Evolutionary conservation across 2,797 vertebrate genomes (phyloP).

Genomic region (Rhynchotus rufescens): DNA sequence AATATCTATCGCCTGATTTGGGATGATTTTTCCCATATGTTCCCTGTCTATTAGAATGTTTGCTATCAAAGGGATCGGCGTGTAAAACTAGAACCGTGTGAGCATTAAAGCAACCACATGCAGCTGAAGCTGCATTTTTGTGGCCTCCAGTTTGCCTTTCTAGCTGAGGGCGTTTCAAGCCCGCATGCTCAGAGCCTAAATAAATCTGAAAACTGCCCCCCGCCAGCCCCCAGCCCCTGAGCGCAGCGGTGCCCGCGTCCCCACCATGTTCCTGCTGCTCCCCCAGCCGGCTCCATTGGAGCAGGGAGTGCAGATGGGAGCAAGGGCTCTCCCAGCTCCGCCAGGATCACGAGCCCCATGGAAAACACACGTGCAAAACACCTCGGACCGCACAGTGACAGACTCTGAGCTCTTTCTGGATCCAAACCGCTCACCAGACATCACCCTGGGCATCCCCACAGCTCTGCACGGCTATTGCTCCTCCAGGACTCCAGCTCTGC

Average conservation of each 20-base stretch:
- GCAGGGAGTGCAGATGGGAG: neutral
- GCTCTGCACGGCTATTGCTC: no score
- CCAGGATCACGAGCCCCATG: neutral
- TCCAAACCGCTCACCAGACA: neutral
- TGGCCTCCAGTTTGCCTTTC: neutral
- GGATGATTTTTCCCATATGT: constrained; percentile 33
- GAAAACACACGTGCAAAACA: neutral
- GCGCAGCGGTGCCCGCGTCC: neutral
- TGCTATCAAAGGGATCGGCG: constrained; percentile 23
- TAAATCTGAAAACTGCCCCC: neutral
- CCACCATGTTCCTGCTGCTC: neutral
- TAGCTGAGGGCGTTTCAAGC: neutral
- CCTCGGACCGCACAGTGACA: neutral
- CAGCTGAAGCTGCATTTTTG: constrained; percentile 28
- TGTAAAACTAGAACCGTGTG: constrained; percentile 51
- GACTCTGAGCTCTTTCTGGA: neutral
- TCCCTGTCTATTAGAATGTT: neutral
- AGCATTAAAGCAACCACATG: constrained; percentile 14
- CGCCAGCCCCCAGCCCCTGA: neutral
- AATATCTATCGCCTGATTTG: constrained; percentile 20
- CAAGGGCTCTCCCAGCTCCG: accelerated
- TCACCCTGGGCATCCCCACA: no score
- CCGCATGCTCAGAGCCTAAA: neutral
- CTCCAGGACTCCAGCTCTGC: neutral
- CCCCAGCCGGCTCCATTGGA: neutral